Conservation (phyloP, 2,797 vertebrate species). For the Uromys caudimaculatus region DNA sequence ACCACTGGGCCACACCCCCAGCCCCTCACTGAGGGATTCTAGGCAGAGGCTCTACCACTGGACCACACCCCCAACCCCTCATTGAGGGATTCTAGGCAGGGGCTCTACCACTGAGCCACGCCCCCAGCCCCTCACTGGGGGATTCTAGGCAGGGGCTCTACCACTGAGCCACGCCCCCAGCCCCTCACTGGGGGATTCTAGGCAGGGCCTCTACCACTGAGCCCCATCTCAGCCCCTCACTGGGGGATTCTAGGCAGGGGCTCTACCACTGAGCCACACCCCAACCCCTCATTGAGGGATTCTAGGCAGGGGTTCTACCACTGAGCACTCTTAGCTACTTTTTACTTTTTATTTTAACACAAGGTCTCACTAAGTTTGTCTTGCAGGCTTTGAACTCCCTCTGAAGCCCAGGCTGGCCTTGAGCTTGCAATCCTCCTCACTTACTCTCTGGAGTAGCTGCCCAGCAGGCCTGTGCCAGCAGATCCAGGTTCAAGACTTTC, state of each 20-base stretch:
- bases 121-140: too few relatives aligned
- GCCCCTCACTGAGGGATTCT: not conserved
- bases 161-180: not conserved
- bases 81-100: not conserved
- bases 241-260: not conserved
- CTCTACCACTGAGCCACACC: not conserved
- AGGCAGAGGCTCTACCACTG: not conserved
- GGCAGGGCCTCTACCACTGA: not conserved
- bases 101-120: not conserved
- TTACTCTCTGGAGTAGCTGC: too few relatives aligned
- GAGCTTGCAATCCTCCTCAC: not conserved
- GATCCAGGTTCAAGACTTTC: not conserved
- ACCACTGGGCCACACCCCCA: not conserved
- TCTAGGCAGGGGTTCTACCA: not conserved
- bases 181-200: not conserved
- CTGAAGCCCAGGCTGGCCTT: not conserved
- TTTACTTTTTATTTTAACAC: not conserved
- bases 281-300: not conserved
- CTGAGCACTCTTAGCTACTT: not conserved
- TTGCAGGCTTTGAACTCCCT: not conserved
- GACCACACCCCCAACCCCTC: not conserved
- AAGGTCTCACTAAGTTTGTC: not conserved
- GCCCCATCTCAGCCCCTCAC: not conserved
- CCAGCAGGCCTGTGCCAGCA: not conserved
- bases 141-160: too few relatives aligned